These are phyloP conservation scores for Mesorhabditis spiculigera DNA, from an alignment of 2,888 invertebrate genomes.

Conservation along the genomic window DNA sequence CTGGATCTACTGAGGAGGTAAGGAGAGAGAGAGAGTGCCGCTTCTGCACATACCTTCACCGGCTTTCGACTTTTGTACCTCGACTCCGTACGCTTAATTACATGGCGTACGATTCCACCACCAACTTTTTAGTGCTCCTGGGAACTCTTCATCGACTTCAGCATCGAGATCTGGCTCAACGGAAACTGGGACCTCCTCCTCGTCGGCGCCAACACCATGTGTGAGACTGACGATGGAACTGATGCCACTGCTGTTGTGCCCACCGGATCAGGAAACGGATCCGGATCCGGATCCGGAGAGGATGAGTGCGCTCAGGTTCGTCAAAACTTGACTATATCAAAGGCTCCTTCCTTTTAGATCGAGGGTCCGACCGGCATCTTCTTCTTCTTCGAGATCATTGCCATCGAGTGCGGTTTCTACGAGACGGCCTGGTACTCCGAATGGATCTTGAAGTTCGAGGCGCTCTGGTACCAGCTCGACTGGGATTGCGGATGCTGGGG, in stretches of 20 bases:
- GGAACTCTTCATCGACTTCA: not conserved
- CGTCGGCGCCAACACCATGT: not conserved
- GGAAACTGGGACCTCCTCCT: not conserved
- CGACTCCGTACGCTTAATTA: no score
- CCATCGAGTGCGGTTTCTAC: not conserved
- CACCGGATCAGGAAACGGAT: not conserved
- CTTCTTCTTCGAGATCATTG: not conserved
- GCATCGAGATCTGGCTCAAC: not conserved
- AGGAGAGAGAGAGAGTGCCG: no score
- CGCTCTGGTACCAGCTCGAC: not conserved
- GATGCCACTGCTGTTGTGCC: not conserved
- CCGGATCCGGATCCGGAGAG: no score
- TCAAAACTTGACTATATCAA: not conserved
- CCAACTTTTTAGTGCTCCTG: no score
- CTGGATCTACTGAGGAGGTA: no score
- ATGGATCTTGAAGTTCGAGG: not conserved
- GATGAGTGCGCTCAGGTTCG: not conserved
- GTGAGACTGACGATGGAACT: not conserved
- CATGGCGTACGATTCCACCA: no score
- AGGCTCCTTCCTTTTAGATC: not conserved
- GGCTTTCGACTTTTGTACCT: no score
- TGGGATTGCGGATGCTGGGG: constrained; percentile 5
- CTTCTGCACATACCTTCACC: no score
- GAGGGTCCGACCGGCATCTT: not conserved
- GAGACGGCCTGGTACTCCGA: not conserved